Base-by-base conservation (phyloP, 2,113 vertebrate genomes). In the Hydropotes inermis region DNA sequence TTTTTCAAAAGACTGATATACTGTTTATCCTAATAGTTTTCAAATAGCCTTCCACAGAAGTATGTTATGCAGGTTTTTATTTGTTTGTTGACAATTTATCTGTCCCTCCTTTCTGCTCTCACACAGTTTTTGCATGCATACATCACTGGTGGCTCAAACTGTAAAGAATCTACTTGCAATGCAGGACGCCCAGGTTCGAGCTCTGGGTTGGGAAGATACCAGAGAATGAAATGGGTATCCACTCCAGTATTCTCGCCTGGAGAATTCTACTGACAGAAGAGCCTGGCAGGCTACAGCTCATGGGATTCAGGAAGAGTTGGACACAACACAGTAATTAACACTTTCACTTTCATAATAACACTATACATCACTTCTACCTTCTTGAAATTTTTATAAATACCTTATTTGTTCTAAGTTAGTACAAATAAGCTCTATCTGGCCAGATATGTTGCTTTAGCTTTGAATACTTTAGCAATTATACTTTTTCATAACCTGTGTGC, bases 61-160 rank as follows among this genome's bases (percentile, higher is more conserved):
- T 76, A 33, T 3, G 2, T 39, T 33, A 9, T 16, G 0, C 19
- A 54, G 9, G 10, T 1, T 55, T 76, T 43, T 45, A 14, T 10
- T 67, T 60, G 14, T 9, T 64, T 60, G 23, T n/a, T 60, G 70
- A 36, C 8, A 81, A n/a, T 88, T n/a, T 82, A 54, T 83, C 21
- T 82, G 15, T n/a, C 88, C 30, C 45, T 94, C 45, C 3, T 50
- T 90, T 89, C 52, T 91, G 30, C 25, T 81, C 50, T 95, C 36
- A 88, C 28, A 85, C 52, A 14, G 3, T 54, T 81, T 93, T 94
- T 81, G 36, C 12, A 50, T 64, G 3, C 8, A 91, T 39, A 39
- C 52, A 43, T 27, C 39, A 12, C 36, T 76, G 39, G 21, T 74
- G 36, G 36, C 70, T 76, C 39, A 76, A 23, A 43, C 36, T 76